These are phyloP conservation scores for Yponomeuta plumbellus DNA, from an alignment of 2,888 invertebrate species.

Conservation along the genomic window DNA sequence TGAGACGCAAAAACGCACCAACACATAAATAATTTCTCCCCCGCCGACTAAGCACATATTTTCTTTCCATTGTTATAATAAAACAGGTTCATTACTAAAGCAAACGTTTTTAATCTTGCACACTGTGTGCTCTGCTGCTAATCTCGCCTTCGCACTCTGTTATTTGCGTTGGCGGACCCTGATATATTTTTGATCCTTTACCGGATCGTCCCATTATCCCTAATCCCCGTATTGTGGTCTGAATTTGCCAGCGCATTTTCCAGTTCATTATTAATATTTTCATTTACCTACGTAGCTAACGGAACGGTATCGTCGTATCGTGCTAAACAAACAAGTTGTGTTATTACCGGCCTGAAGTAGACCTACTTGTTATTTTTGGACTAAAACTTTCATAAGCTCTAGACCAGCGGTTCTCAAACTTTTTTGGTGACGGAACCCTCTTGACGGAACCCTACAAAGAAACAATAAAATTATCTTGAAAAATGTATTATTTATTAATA, in stretches of 20 bases:
- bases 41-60: not conserved
- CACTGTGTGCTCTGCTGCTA: conserved; percentile 31
- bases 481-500: no score
- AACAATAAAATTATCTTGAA: no score
- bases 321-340: not conserved
- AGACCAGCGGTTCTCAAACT: no score
- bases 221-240: conserved; percentile 28
- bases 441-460: no score
- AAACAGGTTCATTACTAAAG: conserved; percentile 7
- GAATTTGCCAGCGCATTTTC: not conserved
- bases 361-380: no score
- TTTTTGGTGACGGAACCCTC: no score
- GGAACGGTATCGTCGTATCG: not conserved
- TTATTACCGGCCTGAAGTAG: not conserved
- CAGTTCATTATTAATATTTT: conserved; percentile 32
- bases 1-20: no score
- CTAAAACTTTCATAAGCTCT: no score
- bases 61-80: not conserved
- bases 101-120: conserved; percentile 29
- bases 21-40: no score
- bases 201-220: conserved; percentile 37
- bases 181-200: conserved; percentile 39
- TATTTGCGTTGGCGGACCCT: conserved; percentile 30
- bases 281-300: not conserved
- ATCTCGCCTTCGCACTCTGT: conserved; percentile 26